Base-by-base conservation (phyloP, 1,140 invertebrate genomes). In the Scylla paramamosain region DNA sequence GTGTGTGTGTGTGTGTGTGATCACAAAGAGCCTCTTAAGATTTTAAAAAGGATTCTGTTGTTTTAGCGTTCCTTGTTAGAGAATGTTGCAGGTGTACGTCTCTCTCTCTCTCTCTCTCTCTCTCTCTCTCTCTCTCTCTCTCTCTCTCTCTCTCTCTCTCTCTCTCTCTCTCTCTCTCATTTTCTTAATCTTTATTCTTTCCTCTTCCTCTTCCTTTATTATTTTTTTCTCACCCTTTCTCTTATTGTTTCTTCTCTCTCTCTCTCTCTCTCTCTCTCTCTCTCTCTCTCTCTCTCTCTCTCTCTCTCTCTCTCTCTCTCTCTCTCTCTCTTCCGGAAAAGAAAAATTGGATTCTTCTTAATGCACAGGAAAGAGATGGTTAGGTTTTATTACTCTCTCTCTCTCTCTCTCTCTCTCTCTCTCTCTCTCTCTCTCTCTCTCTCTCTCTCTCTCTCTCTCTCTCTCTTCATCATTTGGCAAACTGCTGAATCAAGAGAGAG, bases 61-160 rank as follows among this genome's bases (percentile, higher is more conserved):
- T 39, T 1, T 39, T 39, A 39, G 39, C 1, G 39, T 39, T 39
- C 39, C 39, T 39, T 6, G 1, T 39, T 39, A 39, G 1, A 39
- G 39, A 39, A 39, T 39, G 39, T 39, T 2, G 39, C 39, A 39
- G 39, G 39, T 39, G 39, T 39, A 39, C 39, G 1, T 83, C 88
- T 90, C 88, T 90, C 29, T 32, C 29, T 32, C 39, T 90, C 88
- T 90, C 88, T 46, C 14, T 90, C 25, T 14, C 39, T 46, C 29
- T 90, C 20, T 32, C 87, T 32, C 29, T 90, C 10, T 46, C 88
- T 90, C 25, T 31, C 8, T 31, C 29, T 90, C 6, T 25, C 29
- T 25, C 10, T 90, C 10, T 46, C 12, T 46, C 8, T 45, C 88
- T 25, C 25, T 90, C 32, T 25, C 29, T 83, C 77, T 2, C 25